A percentile compares a stretch with the other conserved stretches of the same genome.
Conservation (phyloP, 2,797 vertebrate genomes). For the Eupleurogrammus muticus region DNA sequence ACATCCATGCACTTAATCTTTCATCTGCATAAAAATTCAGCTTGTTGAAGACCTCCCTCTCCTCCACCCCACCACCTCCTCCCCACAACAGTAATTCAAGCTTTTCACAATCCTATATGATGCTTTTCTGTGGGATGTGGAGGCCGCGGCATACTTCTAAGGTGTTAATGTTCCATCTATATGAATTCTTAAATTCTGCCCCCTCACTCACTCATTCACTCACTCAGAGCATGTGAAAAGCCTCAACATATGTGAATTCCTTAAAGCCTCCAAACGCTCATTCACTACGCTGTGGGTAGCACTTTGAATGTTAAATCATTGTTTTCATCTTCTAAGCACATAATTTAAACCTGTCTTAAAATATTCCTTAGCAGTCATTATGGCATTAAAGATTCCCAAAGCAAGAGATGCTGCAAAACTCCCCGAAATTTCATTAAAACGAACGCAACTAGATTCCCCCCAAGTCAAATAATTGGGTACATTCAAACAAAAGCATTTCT, state of each 20-base stretch:
- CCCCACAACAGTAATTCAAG: conserved; percentile 68
- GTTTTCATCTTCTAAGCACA: conserved; percentile 75
- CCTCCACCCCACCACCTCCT: background rate
- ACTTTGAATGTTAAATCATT: conserved; percentile 74
- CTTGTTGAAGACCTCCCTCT: conserved; percentile 47
- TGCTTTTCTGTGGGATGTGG: conserved; percentile 63
- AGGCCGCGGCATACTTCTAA: conserved; percentile 61
- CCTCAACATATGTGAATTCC: conserved; percentile 51
- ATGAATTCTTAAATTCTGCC: conserved; percentile 66
- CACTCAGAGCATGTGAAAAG: conserved; percentile 32
- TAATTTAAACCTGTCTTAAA: conserved; percentile 77
- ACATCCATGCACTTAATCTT: conserved; percentile 82
- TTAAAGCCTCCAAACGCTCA: conserved; percentile 57
- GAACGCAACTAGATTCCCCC: conserved; percentile 17
- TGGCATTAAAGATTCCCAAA: conserved; percentile 72
- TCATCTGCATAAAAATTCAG: conserved; percentile 78
- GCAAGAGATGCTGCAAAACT: conserved; percentile 63
- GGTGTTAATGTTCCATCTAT: conserved; percentile 69
- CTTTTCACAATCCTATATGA: conserved; percentile 60
- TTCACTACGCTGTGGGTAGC: conserved; percentile 63
- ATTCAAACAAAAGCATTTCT: conserved; percentile 31
- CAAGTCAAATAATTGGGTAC: conserved; percentile 12
- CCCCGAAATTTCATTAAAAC: conserved; percentile 59
- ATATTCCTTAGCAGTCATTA: conserved; percentile 74
- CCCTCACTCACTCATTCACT: conserved; percentile 51